These are phyloP conservation scores for Girardia tigrina DNA, from an alignment of 2,888 invertebrate genomes.

Conservation along the genomic window DNA sequence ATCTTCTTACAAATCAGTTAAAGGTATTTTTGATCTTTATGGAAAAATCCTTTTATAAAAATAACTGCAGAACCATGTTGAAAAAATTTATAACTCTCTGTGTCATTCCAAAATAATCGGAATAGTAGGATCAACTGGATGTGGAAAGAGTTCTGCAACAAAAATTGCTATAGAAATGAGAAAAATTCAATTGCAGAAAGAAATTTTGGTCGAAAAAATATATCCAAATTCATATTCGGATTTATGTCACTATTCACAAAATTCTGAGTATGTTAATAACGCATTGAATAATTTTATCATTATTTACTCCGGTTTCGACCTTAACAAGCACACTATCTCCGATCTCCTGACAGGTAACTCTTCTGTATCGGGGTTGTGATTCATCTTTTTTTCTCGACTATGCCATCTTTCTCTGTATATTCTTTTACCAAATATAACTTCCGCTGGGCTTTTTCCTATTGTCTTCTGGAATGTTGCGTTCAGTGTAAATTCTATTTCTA, in stretches of 20 bases:
- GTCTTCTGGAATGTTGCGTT: no score
- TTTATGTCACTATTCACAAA: background rate
- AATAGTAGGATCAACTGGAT: background rate
- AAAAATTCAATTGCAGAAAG: background rate
- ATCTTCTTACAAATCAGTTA: background rate
- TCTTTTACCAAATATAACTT: no score
- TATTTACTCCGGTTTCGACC: no score
- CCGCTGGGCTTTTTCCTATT: no score
- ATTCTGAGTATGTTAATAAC: background rate
- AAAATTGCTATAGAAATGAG: background rate
- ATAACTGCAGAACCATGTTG: background rate
- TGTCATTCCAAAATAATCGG: background rate
- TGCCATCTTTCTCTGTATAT: no score
- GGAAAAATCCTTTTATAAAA: background rate
- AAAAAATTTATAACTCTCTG: background rate
- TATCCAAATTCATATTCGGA: constrained; percentile 12
- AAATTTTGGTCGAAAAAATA: background rate
- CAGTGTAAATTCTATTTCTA: no score
- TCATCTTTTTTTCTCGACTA: no score
- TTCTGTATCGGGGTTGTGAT: no score
- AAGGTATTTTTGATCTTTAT: background rate
- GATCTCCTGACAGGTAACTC: no score
- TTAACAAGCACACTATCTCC: no score
- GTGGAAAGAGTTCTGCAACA: background rate
- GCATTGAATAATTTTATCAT: no score